A percentile compares a stretch with the other conserved stretches of the same genome.
phyloP scores from a whole-genome alignment of 2,888 invertebrate genomes.

The Calameuta pallipes region DNA sequence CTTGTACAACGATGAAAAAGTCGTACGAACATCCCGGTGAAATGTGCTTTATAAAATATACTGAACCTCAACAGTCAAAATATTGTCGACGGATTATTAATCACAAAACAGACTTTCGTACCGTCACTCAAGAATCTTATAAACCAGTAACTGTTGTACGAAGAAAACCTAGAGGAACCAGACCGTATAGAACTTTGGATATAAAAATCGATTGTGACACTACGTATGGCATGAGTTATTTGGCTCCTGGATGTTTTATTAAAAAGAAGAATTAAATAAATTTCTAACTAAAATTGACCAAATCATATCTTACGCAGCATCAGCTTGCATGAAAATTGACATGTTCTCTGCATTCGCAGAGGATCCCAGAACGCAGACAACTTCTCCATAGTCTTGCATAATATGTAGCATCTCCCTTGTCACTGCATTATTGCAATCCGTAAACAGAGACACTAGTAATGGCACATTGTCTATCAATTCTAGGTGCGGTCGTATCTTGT shows the following conservation, averaged over 20 bases:
- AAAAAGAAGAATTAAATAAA: constrained; percentile 16
- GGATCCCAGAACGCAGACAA: constrained; percentile 94
- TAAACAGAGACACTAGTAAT: constrained; percentile 94
- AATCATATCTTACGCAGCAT: constrained; percentile 75
- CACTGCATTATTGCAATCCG: constrained; percentile 94
- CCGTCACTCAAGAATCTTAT: constrained; percentile 35
- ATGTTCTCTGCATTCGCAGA: constrained; percentile 91
- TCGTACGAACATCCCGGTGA: constrained; percentile 31
- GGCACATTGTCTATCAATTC: constrained; percentile 98
- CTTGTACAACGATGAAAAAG: constrained; percentile 33
- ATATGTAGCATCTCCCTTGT: constrained; percentile 93
- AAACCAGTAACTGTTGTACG: constrained; percentile 6
- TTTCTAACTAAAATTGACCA: constrained; percentile 10
- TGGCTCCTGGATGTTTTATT: constrained; percentile 33
- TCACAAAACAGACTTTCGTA: constrained; percentile 37
- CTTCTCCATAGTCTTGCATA: constrained; percentile 97
- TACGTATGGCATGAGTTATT: constrained; percentile 38
- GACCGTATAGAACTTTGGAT: constrained; percentile 15
- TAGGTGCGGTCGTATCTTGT: constrained; percentile 95
- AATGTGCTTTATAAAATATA: constrained; percentile 7
- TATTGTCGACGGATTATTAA: constrained; percentile 26
- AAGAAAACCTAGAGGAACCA: constrained; percentile 21
- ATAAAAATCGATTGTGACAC: constrained; percentile 35
- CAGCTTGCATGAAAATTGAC: constrained; percentile 93
- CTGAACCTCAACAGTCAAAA: constrained; percentile 12